Percentiles rank a stretch among this genome's conserved stretches.
Conservation (phyloP, 1,140 invertebrate species). For the Cephus cinctus region DNA sequence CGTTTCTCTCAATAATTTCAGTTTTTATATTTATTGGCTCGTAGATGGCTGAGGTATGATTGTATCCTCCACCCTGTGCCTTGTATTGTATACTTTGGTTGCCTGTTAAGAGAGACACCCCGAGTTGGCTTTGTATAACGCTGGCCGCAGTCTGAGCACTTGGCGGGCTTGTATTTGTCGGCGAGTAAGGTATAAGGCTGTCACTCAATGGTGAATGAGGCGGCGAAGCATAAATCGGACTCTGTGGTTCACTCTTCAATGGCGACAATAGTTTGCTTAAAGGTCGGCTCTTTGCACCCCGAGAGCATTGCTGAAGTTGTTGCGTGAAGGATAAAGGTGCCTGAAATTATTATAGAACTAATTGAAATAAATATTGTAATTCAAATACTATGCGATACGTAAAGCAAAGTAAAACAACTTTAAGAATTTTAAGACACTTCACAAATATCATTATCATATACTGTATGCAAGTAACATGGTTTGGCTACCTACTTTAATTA, state of each 20-base stretch:
- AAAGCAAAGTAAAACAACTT: neutral
- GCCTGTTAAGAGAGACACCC: conserved; percentile 45
- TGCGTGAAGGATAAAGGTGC: conserved; percentile 70
- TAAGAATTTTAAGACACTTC: neutral
- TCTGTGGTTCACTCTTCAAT: conserved; percentile 73
- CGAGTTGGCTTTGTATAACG: conserved; percentile 50
- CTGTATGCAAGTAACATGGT: neutral
- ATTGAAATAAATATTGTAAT: conserved; percentile 19
- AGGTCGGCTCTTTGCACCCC: conserved; percentile 60
- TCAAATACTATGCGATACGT: conserved; percentile 12
- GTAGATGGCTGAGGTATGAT: conserved; percentile 47
- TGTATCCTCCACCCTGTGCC: conserved; percentile 40
- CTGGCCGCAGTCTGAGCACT: conserved; percentile 50
- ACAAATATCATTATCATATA: no score
- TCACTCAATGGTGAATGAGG: conserved; percentile 81
- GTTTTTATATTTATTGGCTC: conserved; percentile 53
- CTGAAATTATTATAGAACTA: conserved; percentile 34
- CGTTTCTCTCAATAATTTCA: conserved; percentile 45
- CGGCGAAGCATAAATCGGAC: conserved; percentile 80
- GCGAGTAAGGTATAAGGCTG: conserved; percentile 53
- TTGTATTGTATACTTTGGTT: conserved; percentile 51
- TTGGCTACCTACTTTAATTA: conserved; percentile 39
- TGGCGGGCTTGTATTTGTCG: conserved; percentile 51
- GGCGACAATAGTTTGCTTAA: conserved; percentile 66
- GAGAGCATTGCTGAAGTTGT: conserved; percentile 69